Evolutionary conservation across 30 jellyfish, hydroid and myxozoan species (phyloP).

Genomic region (Catostylus mosaicus): DNA sequence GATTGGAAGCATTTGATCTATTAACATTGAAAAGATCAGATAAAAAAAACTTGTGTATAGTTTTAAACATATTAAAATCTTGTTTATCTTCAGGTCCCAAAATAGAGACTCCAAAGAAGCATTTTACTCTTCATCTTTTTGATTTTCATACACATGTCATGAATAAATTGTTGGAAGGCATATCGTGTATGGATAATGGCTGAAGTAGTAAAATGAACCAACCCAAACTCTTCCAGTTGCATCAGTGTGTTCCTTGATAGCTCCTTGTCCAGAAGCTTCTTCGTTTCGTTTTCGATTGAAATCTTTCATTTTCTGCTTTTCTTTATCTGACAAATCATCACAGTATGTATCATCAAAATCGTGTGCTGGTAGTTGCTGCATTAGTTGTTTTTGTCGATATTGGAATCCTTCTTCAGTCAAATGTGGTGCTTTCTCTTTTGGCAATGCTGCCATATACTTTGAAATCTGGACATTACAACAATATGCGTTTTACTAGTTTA

Average conservation of each 20-base stretch:
- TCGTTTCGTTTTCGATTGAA: slow-evolving; percentile 85
- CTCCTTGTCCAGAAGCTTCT: slow-evolving; percentile 97
- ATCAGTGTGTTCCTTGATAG: slow-evolving; percentile 81
- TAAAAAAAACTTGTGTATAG: too few species aligned
- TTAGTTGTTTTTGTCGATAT: slow-evolving; percentile 82
- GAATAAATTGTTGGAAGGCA: too few species aligned
- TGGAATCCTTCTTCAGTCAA: slow-evolving; percentile 82
- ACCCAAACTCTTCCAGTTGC: slow-evolving; percentile 79
- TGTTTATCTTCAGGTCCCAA: too few species aligned
- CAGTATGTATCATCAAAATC: slow-evolving; percentile 85
- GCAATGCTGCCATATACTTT: slow-evolving; percentile 90
- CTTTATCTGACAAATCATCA: slow-evolving; percentile 82
- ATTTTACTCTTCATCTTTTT: too few species aligned
- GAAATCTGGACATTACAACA: slow-evolving; percentile 69
- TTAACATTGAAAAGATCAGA: too few species aligned
- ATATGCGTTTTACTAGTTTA: too few species aligned
- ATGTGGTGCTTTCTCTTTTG: slow-evolving; percentile 94
- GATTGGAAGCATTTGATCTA: too few species aligned
- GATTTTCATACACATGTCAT: too few species aligned
- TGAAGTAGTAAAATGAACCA: slow-evolving; percentile 3
- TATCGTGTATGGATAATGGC: too few species aligned
- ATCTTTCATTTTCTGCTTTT: slow-evolving; percentile 76
- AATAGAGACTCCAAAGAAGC: too few species aligned
- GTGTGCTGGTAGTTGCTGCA: slow-evolving; percentile 93
- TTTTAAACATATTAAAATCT: too few species aligned